These are phyloP conservation scores for Hippocampus guttulatus DNA, from an alignment of 2,113 vertebrate genomes.

Conservation along the genomic window DNA sequence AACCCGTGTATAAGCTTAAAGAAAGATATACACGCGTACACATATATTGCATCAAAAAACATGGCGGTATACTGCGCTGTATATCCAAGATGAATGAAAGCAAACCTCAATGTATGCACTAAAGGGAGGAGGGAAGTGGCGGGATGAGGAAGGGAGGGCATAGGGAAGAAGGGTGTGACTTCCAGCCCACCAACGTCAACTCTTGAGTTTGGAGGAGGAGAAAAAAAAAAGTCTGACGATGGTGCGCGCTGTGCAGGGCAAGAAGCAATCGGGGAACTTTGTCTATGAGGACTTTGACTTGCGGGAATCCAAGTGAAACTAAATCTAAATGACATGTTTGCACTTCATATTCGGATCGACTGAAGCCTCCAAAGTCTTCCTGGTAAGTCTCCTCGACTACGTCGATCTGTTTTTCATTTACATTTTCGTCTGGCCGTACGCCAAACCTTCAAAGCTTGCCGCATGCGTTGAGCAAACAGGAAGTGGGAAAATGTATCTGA, in stretches of 20 bases:
- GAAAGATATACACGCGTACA: neutral
- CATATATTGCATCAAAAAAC: neutral
- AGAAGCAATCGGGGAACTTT: neutral
- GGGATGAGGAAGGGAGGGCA: slow-evolving; percentile 2
- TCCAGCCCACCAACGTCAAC: slow-evolving; percentile 30
- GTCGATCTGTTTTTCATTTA: neutral
- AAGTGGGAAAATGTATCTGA: neutral
- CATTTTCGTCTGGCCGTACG: neutral
- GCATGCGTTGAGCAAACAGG: slow-evolving; percentile 1
- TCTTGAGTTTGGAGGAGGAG: slow-evolving; percentile 24
- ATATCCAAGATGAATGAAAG: neutral
- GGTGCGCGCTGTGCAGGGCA: neutral
- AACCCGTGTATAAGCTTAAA: neutral
- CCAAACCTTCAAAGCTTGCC: neutral
- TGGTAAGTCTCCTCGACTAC: neutral
- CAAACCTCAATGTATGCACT: neutral
- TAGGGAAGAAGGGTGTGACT: slow-evolving; percentile 37
- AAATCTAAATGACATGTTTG: neutral
- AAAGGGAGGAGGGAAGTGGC: neutral
- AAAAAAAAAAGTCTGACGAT: slow-evolving; percentile 43
- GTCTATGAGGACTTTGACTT: neutral
- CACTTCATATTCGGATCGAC: neutral
- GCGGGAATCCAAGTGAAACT: neutral
- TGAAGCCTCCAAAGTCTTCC: neutral
- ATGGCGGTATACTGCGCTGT: neutral